Evolutionary conservation across 2,113 vertebrate genomes (phyloP).

Genomic region (Zosterops lateralis): DNA sequence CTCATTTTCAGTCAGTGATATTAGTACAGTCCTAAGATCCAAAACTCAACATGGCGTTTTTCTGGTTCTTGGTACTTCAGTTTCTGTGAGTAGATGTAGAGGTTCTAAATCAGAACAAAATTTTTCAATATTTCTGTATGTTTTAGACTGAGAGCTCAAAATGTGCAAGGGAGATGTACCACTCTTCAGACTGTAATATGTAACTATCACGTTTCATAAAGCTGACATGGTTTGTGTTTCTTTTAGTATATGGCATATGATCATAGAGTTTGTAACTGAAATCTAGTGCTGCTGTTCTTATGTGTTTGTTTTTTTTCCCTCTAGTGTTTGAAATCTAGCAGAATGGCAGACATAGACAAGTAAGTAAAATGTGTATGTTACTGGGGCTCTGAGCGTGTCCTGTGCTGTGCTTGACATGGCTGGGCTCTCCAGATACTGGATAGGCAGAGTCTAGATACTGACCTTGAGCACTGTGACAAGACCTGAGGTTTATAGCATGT

Average conservation of each 20-base stretch:
- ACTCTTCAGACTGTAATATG: background rate
- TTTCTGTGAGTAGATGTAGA: background rate
- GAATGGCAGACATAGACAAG: slow-evolving; percentile 98
- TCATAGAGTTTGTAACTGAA: background rate
- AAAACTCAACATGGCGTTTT: background rate
- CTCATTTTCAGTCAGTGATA: background rate
- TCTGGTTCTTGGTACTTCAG: background rate
- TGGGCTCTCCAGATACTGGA: background rate
- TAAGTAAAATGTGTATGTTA: slow-evolving; percentile 75
- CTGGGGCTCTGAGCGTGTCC: background rate
- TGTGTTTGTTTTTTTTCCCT: background rate
- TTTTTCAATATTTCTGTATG: background rate
- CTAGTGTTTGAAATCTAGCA: slow-evolving; percentile 58
- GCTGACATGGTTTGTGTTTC: background rate
- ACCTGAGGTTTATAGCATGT: background rate
- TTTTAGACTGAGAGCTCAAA: background rate
- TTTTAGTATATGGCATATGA: background rate
- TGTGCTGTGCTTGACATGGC: background rate
- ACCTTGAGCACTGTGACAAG: background rate
- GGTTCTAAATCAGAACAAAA: background rate
- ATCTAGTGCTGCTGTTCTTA: background rate
- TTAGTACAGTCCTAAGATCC: background rate
- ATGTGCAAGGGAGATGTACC: background rate
- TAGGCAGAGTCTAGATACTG: background rate
- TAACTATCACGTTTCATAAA: background rate